A percentile compares a stretch with the other conserved stretches of the same genome.
These are phyloP conservation scores for Trypoxylon attenuatum DNA, from an alignment of 2,888 invertebrate genomes.

Conservation along the genomic window DNA sequence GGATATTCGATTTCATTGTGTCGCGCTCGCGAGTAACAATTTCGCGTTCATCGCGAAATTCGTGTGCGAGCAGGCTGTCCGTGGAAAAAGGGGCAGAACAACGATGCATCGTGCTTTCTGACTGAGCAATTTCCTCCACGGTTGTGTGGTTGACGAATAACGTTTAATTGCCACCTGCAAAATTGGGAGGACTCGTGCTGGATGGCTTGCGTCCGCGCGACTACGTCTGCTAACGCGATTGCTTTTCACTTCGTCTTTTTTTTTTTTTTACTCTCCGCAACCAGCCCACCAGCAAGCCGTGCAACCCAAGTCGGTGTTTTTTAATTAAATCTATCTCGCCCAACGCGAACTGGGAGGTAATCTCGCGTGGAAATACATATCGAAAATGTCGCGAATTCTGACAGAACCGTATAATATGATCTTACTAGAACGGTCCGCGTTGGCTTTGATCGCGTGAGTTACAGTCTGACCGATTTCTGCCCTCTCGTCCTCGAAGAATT, in stretches of 20 bases:
- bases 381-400: conserved; percentile 34
- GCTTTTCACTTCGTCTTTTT: conserved; percentile 14
- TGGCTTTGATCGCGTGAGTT: not conserved
- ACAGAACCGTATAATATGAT: conserved; percentile 12
- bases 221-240: conserved; percentile 50
- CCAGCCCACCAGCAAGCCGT: not conserved
- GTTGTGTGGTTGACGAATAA: conserved; percentile 48
- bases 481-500: not conserved
- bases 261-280: conserved; percentile 7
- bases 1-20: conserved; percentile 48
- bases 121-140: conserved; percentile 55
- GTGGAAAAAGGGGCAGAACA: conserved; percentile 18
- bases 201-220: conserved; percentile 25
- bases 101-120: conserved; percentile 45
- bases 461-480: too few species aligned
- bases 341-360: conserved; percentile 23
- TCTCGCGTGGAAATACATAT: conserved; percentile 36
- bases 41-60: conserved; percentile 23
- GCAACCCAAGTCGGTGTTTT: conserved; percentile 43
- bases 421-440: conserved; percentile 4
- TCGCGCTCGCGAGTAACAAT: conserved; percentile 15
- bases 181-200: conserved; percentile 55
- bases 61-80: not conserved
- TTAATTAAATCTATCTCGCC: conserved; percentile 49
- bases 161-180: conserved; percentile 65